phyloP scores from a whole-genome alignment of 2,797 vertebrate species.

The Trichosurus vulpecula region DNA sequence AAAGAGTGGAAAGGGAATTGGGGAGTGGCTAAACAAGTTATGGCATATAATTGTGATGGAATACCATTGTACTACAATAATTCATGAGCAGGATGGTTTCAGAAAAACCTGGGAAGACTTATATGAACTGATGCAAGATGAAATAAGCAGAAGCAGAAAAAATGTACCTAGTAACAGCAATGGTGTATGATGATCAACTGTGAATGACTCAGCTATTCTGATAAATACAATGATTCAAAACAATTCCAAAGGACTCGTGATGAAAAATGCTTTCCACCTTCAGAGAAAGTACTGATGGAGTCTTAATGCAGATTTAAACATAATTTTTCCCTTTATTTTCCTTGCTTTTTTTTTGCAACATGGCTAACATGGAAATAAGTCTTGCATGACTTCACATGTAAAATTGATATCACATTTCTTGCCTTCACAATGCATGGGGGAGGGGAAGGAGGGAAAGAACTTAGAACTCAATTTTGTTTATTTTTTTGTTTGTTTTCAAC shows the following conservation, averaged over 20 bases:
- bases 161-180: neutral
- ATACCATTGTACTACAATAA: no score
- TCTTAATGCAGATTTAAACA: neutral
- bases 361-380: neutral
- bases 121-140: no score
- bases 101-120: no score
- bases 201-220: neutral
- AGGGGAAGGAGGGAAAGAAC: neutral
- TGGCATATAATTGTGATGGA: no score
- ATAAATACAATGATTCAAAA: neutral
- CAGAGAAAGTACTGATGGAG: no score
- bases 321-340: neutral
- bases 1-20: no score
- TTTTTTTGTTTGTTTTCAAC: no score
- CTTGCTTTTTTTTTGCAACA: neutral
- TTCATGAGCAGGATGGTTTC: no score
- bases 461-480: neutral
- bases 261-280: no score
- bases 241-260: no score
- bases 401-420: neutral
- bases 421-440: neutral
- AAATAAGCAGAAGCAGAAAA: no score
- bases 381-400: neutral
- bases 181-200: neutral
- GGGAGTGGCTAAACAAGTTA: no score